Percentiles rank a stretch among this genome's conserved stretches.
Evolutionary conservation across 2,888 invertebrate genomes (phyloP).

Genomic region (Zygaena filipendulae): DNA sequence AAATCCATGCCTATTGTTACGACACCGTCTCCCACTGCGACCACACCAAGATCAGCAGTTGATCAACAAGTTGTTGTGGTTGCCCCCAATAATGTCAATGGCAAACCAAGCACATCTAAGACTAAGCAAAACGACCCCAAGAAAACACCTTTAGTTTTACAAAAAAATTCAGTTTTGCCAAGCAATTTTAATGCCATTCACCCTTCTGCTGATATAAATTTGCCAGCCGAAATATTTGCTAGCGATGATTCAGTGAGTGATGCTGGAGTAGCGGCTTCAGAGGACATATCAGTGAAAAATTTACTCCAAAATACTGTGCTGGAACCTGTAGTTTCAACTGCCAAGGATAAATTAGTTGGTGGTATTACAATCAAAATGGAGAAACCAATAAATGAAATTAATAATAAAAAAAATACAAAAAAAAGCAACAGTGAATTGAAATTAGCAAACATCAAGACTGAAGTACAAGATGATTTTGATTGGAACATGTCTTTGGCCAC

Average conservation of each 20-base stretch:
- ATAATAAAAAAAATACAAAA: conserved; percentile 36
- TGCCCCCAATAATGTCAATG: conserved; percentile 23
- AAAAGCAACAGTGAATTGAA: conserved; percentile 31
- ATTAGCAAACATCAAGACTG: conserved; percentile 56
- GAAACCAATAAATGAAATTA: conserved; percentile 23
- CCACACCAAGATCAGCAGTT: conserved; percentile 24
- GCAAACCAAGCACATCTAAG: conserved; percentile 33
- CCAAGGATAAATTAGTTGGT: conserved; percentile 53
- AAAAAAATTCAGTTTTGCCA: conserved; percentile 29
- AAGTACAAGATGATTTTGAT: conserved; percentile 56
- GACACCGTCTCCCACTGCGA: conserved; percentile 31
- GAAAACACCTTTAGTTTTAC: too few relatives aligned
- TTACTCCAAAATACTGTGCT: conserved; percentile 31
- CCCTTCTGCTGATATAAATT: conserved; percentile 47
- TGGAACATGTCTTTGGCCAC: conserved; percentile 62
- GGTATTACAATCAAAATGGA: conserved; percentile 55
- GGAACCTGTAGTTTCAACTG: conserved; percentile 22
- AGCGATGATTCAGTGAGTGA: conserved; percentile 59
- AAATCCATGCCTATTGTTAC: conserved; percentile 36
- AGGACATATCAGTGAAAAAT: conserved; percentile 32
- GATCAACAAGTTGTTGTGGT: conserved; percentile 24
- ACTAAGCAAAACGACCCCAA: conserved; percentile 24
- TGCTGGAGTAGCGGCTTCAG: conserved; percentile 31
- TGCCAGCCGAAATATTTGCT: conserved; percentile 62
- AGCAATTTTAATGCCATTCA: conserved; percentile 41